Base-by-base conservation (phyloP, 2,113 vertebrate genomes). In the Macquaria ambigua region DNA sequence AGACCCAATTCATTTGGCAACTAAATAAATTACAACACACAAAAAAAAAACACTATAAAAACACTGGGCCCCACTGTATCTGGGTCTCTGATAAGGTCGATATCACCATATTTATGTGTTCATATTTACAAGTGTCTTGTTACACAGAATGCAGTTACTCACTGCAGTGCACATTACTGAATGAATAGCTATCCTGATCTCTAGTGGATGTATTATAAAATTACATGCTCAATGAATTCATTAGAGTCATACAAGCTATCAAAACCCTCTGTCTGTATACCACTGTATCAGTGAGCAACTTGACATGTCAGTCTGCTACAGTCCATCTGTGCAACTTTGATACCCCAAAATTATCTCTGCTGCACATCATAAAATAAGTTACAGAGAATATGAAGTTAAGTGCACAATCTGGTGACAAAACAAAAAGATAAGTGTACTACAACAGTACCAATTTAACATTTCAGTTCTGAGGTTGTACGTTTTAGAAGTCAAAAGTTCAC, bases 151-250 rank as follows among this genome's bases (percentile, higher is more conserved):
- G 12, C 41, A 16, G 7, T 9, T 55, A 9, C 63, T 63, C 25
- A 41, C 25, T 50, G 25, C 3, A 58, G 43, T 0, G 43, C 39
- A 58, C 9, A 59, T 50, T 39, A 46, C 6, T 50, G 58, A 66
- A 50, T 31, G 15, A 37, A 15, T 1, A 23, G 20, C 52, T 84
- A 69, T 70, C 3, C 72, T 89, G 86, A 83, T 83, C 75, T 89
- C 86, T 86, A 69, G 77, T 82, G 92, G 86, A 68, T 3, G 10
- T 28, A 25, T 73, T 10, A 8, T 37, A 71, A 34, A 43, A 79
- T 8, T 50, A 64, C 87, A 77, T 8, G 5, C 31, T 58, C 5
- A 8, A 16, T 34, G 28, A 15, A 43, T 18, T 48, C 6, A 74
- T 21, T 34, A 2, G 15, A 43, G 3, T 43, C 23, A 41, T 21